phyloP scores from a whole-genome alignment of 2,888 invertebrate genomes.

The Drosophila anceps region DNA sequence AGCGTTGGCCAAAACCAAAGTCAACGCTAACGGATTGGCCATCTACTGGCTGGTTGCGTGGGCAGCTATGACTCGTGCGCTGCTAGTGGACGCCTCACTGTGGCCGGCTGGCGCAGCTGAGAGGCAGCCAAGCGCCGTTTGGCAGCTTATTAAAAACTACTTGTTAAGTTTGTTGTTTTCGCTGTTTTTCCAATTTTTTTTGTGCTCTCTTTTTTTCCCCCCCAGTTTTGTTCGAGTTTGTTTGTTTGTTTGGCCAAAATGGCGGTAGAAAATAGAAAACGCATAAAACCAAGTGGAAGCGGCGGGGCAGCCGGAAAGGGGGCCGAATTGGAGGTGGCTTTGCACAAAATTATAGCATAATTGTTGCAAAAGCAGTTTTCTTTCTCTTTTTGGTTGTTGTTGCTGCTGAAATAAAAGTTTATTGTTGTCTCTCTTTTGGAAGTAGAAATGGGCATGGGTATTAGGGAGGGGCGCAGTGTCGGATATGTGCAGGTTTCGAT shows the following conservation, averaged over 20 bases:
- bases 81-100: neutral
- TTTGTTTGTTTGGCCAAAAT: slow-evolving; percentile 50
- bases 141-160: slow-evolving; percentile 69
- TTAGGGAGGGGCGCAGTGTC: slow-evolving; percentile 8
- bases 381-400: slow-evolving; percentile 15
- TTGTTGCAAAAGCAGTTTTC: slow-evolving; percentile 63
- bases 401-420: slow-evolving; percentile 39
- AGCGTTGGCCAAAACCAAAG: slow-evolving; percentile 42
- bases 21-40: slow-evolving; percentile 40
- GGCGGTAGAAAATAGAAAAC: slow-evolving; percentile 58
- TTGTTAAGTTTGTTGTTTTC: slow-evolving; percentile 68
- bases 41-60: neutral
- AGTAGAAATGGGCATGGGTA: neutral
- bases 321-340: neutral
- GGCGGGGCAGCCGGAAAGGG: neutral
- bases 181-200: slow-evolving; percentile 32
- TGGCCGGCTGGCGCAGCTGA: slow-evolving; percentile 19
- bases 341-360: slow-evolving; percentile 64
- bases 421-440: slow-evolving; percentile 19
- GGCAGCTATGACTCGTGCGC: neutral
- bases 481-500: slow-evolving; percentile 64
- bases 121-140: slow-evolving; percentile 35
- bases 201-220: slow-evolving; percentile 2
- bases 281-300: slow-evolving; percentile 34
- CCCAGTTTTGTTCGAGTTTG: slow-evolving; percentile 15